Percentiles rank a stretch among this genome's conserved stretches.
Evolutionary conservation across 2,888 invertebrate genomes (phyloP).

Genomic region (Sturmia bella): DNA sequence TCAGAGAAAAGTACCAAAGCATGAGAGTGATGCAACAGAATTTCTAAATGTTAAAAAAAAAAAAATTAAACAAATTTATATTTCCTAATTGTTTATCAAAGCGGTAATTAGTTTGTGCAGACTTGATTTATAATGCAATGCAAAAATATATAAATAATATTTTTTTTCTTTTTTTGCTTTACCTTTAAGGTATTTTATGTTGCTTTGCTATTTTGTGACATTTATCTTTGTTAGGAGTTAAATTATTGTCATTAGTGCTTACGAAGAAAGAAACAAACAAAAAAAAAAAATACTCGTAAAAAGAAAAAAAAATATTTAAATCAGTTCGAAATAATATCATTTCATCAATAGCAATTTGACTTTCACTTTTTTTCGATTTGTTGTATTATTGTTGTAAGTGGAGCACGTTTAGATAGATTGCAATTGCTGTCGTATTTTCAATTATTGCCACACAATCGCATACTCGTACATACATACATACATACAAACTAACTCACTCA

Average conservation of each 20-base stretch:
- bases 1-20: neutral
- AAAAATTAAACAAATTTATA: neutral
- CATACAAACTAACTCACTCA: neutral
- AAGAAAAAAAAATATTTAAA: slow-evolving; percentile 15
- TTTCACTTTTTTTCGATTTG: slow-evolving; percentile 58
- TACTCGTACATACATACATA: neutral
- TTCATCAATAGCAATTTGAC: slow-evolving; percentile 57
- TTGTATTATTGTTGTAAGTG: slow-evolving; percentile 33
- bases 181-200: slow-evolving; percentile 24
- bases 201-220: slow-evolving; percentile 29
- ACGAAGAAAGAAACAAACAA: neutral
- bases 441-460: slow-evolving; percentile 50
- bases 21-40: neutral
- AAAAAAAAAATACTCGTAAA: neutral
- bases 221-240: slow-evolving; percentile 30
- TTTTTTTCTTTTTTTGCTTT: neutral
- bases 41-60: neutral
- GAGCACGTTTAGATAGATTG: slow-evolving; percentile 61
- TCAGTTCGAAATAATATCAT: slow-evolving; percentile 49
- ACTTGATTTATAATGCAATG: neutral
- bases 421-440: slow-evolving; percentile 61
- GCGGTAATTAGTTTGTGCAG: slow-evolving; percentile 3
- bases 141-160: neutral
- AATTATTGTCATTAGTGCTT: slow-evolving; percentile 50
- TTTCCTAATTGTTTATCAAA: neutral